phyloP scores from a whole-genome alignment of 2,797 vertebrate species.

The Artibeus lituratus region DNA sequence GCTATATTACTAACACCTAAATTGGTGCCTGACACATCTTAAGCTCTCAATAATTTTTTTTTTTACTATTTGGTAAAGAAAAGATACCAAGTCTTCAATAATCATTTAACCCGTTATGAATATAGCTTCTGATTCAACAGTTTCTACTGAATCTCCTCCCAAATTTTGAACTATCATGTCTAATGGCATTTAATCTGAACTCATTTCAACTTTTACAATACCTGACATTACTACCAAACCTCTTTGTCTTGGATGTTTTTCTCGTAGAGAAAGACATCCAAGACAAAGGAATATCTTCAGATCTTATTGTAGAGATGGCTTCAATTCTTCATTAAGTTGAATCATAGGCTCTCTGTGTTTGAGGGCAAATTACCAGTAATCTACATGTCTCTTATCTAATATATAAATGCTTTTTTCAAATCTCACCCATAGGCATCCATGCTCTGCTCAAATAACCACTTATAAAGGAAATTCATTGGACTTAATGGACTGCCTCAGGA shows the following conservation, averaged over 20 bases:
- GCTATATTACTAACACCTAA: neutral
- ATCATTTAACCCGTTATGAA: neutral
- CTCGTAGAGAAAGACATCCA: neutral
- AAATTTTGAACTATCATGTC: neutral
- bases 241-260: neutral
- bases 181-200: neutral
- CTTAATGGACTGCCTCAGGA: neutral
- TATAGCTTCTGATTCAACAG: neutral
- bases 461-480: neutral
- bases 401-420: neutral
- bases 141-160: neutral
- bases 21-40: neutral
- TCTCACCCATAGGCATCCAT: neutral
- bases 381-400: neutral
- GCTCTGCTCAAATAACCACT: neutral
- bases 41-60: neutral
- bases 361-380: neutral
- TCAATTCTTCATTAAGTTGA: neutral
- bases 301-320: neutral
- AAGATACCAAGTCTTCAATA: neutral
- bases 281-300: no score
- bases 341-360: neutral
- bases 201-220: neutral
- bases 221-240: neutral
- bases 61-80: neutral